These are phyloP conservation scores for Tympanuchus pallidicinctus DNA, from an alignment of 2,113 vertebrate genomes.

Conservation along the genomic window DNA sequence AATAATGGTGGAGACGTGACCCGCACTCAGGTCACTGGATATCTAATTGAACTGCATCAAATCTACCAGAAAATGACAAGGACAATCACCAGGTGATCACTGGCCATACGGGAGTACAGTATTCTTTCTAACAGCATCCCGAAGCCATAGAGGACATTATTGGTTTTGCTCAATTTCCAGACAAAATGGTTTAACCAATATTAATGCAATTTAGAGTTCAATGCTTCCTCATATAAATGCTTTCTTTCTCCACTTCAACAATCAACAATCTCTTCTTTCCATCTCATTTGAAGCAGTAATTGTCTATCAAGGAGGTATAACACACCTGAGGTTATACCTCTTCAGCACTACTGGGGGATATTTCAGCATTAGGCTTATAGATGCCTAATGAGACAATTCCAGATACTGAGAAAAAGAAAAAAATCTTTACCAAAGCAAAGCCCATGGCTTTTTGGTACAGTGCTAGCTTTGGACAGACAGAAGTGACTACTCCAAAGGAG, in stretches of 20 bases:
- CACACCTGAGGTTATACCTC: neutral
- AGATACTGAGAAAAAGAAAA: neutral
- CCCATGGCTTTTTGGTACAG: neutral
- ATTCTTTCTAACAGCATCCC: conserved; percentile 7
- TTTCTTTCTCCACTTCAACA: conserved; percentile 24
- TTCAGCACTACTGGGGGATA: neutral
- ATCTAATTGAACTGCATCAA: conserved; percentile 15
- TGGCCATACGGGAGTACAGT: neutral
- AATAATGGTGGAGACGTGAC: neutral
- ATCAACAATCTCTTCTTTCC: conserved; percentile 38
- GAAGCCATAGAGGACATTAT: conserved; percentile 23
- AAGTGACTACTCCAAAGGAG: neutral
- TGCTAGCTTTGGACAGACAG: neutral
- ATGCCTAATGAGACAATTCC: conserved; percentile 4
- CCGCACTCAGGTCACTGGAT: conserved; percentile 3
- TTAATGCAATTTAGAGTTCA: conserved; percentile 52
- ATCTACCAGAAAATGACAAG: conserved; percentile 50
- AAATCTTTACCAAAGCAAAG: neutral
- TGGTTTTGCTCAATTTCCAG: conserved; percentile 52
- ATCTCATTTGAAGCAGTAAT: conserved; percentile 43
- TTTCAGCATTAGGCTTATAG: neutral
- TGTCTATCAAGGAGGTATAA: conserved; percentile 9
- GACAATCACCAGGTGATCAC: conserved; percentile 17
- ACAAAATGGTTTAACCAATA: conserved; percentile 54
- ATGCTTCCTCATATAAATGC: conserved; percentile 25